Evolutionary conservation across 2,888 invertebrate species (phyloP), one percentile per base, ranked within the genome.

Genomic region (Byasa hedistus): DNA sequence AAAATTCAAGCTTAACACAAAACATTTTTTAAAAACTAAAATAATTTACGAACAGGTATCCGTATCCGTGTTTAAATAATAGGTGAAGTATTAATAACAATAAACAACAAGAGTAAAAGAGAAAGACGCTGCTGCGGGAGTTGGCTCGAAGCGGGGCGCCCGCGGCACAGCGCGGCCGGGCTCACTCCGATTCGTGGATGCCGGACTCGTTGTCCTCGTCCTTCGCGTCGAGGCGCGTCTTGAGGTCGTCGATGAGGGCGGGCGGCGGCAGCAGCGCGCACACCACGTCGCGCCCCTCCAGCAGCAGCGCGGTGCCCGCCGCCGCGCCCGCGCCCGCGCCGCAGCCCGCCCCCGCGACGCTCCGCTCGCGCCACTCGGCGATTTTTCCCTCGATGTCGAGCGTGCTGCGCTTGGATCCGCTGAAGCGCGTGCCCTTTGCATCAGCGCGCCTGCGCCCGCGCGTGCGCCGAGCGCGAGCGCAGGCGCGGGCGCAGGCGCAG

Each of bases 361-460:
- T 76, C 65, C 87, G 83, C 64, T 78, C 80, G 75, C 89, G 85
- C 90, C 89, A 89, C 85, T 86, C 86, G 69, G 87, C 90, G 69
- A 91, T 87, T 87, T 90, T 91, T 74, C 90, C 91, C 83, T 91
- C 91, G 87, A 91, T 87, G 87, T 91, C 91, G 72, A 91, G 86
- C 75, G 91, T 91, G 83, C 88, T 89, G 77, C 90, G 89, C 81
- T 90, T 91, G 69, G 89, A 90, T 55, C 88, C 91, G 76, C 91
- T 89, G 76, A 76, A 71, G 67, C 71, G 67, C 69, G 70, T 72
- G 63, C 51, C 21, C 55, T 56, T 56, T 55, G 32, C 64, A 63
- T 58, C 44, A 62, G 2, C 15, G 39, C 39, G 39, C 39, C 39
- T 56, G 39, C 59, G 48, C 48, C 12, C 48, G 15, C 44, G 32